These are phyloP conservation scores for Eulemur rufifrons DNA, from an alignment of 2,113 vertebrate genomes.

Conservation along the genomic window DNA sequence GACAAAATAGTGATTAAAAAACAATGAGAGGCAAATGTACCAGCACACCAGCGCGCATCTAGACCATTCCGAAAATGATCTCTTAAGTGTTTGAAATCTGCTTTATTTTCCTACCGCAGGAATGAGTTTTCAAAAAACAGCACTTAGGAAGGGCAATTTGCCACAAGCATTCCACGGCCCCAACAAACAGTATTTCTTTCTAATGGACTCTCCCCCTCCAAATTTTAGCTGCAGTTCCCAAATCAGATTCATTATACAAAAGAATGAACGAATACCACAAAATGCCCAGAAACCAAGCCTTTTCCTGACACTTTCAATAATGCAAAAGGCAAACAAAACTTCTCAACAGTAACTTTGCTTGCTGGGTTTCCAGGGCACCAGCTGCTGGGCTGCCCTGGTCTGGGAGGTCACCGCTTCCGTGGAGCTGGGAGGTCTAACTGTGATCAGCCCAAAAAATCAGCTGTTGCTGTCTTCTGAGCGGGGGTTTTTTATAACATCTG, in stretches of 20 bases:
- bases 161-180: constrained; percentile 58
- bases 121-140: constrained; percentile 78
- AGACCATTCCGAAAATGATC: constrained; percentile 77
- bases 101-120: constrained; percentile 79
- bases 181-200: constrained; percentile 63
- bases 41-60: constrained; percentile 70
- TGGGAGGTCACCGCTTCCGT: neutral
- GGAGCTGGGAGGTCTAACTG: constrained; percentile 70
- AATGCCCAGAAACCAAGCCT: neutral
- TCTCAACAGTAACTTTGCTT: constrained; percentile 50
- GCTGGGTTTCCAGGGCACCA: constrained; percentile 33
- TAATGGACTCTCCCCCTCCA: constrained; percentile 63
- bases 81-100: constrained; percentile 72
- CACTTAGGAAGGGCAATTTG: constrained; percentile 64
- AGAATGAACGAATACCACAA: neutral
- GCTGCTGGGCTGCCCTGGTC: constrained; percentile 58
- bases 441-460: constrained; percentile 68
- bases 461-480: constrained; percentile 50
- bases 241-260: constrained; percentile 47
- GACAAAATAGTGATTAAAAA: constrained; percentile 78
- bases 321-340: constrained; percentile 67
- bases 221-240: constrained; percentile 59
- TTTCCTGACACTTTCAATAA: constrained; percentile 61
- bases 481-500: constrained; percentile 73
- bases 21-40: constrained; percentile 68